phyloP scores from a whole-genome alignment of 2,888 invertebrate genomes.

The Phasia obesa region DNA sequence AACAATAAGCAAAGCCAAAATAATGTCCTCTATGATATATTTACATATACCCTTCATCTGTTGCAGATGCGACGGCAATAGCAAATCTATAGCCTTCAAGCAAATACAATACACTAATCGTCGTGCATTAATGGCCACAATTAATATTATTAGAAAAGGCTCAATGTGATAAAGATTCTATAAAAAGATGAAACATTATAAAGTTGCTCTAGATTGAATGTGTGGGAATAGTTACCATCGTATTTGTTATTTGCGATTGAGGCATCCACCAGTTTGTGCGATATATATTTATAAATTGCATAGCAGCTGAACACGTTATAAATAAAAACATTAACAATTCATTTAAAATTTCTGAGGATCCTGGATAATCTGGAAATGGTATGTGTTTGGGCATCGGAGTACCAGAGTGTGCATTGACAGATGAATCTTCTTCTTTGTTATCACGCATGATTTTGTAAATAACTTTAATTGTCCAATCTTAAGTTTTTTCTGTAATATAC shows the following conservation, averaged over 20 bases:
- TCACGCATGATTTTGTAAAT: slow-evolving; percentile 52
- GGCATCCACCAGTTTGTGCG: slow-evolving; percentile 99
- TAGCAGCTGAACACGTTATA: slow-evolving; percentile 89
- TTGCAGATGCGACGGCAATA: slow-evolving; percentile 82
- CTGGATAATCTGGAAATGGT: slow-evolving; percentile 90
- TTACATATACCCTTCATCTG: slow-evolving; percentile 75
- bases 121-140: slow-evolving; percentile 90
- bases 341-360: slow-evolving; percentile 91
- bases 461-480: background rate
- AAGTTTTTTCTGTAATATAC: background rate
- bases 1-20: slow-evolving; percentile 85
- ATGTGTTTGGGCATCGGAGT: slow-evolving; percentile 87
- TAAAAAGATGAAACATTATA: slow-evolving; percentile 73
- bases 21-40: slow-evolving; percentile 84
- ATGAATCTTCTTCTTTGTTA: slow-evolving; percentile 57
- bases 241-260: slow-evolving; percentile 93
- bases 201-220: background rate
- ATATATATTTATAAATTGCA: slow-evolving; percentile 97
- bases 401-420: slow-evolving; percentile 21
- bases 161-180: slow-evolving; percentile 98
- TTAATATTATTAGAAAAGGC: slow-evolving; percentile 91
- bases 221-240: slow-evolving; percentile 87
- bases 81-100: slow-evolving; percentile 83
- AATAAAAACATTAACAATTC: slow-evolving; percentile 93
- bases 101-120: slow-evolving; percentile 88